These are phyloP conservation scores for Ceriagrion tenellum DNA, from an alignment of 2,888 invertebrate species.

Conservation along the genomic window DNA sequence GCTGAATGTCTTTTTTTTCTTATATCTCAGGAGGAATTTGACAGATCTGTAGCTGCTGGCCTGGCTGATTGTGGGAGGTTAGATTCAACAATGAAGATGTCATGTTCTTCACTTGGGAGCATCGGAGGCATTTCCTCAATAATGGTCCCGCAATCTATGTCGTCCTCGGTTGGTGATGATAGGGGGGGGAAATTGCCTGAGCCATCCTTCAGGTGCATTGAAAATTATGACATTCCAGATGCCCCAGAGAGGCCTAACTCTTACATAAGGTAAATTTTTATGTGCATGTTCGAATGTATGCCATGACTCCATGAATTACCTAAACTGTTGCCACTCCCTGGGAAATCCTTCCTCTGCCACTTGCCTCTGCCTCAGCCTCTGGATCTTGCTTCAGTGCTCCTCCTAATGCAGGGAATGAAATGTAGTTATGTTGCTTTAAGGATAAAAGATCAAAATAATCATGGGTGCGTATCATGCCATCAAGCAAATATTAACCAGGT, in stretches of 20 bases:
- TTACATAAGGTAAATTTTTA: constrained; percentile 83
- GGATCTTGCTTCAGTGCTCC: too few species aligned
- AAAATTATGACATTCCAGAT: constrained; percentile 89
- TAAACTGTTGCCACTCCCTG: too few species aligned
- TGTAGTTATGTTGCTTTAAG: too few species aligned
- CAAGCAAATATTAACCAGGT: too few species aligned
- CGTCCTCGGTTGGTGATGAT: constrained; percentile 69
- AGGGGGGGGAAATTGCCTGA: constrained; percentile 82
- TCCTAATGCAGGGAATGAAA: too few species aligned
- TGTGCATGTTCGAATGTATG: too few species aligned
- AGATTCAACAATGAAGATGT: constrained; percentile 68
- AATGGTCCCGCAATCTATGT: constrained; percentile 7
- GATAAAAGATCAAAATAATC: too few species aligned
- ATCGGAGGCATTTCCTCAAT: constrained; percentile 70
- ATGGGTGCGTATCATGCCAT: too few species aligned
- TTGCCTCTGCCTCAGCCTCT: too few species aligned
- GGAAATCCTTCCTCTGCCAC: too few species aligned
- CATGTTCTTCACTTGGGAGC: constrained; percentile 79
- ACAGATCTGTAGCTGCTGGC: constrained; percentile 46
- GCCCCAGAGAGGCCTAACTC: constrained; percentile 92
- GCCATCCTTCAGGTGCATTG: constrained; percentile 85
- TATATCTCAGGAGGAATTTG: constrained; percentile 69
- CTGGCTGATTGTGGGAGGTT: constrained; percentile 45
- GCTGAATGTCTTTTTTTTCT: not conserved
- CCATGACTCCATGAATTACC: too few species aligned